phyloP scores from a whole-genome alignment of 2,888 invertebrate genomes.

The Platycnemis pennipes region DNA sequence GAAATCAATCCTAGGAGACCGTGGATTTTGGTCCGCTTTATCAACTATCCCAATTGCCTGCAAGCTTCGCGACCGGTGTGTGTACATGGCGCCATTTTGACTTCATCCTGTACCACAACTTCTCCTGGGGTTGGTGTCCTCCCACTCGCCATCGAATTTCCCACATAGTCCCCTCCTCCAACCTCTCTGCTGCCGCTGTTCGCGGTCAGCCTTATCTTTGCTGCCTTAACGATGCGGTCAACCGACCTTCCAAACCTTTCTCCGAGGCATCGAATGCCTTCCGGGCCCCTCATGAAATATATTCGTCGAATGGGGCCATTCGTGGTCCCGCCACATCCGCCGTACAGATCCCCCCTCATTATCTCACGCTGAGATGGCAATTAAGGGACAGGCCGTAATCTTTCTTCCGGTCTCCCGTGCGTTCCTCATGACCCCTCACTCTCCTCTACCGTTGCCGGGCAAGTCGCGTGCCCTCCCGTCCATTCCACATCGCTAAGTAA shows the following conservation, averaged over 20 bases:
- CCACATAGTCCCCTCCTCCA: background rate
- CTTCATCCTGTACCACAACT: background rate
- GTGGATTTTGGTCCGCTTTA: too few relatives aligned
- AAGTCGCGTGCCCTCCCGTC: background rate
- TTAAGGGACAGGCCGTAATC: conserved; percentile 15
- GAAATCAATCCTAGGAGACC: too few relatives aligned
- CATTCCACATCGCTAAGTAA: too few relatives aligned
- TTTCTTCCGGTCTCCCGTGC: background rate
- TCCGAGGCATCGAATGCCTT: conserved; percentile 31
- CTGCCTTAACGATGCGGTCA: conserved; percentile 39
- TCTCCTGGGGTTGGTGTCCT: background rate
- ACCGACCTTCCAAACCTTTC: conserved; percentile 4
- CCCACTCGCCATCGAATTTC: too few relatives aligned
- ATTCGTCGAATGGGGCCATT: conserved; percentile 31
- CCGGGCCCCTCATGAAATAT: background rate
- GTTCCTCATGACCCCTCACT: background rate
- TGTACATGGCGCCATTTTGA: background rate
- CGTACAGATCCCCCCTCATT: background rate
- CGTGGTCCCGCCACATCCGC: background rate
- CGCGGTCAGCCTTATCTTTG: conserved; percentile 36
- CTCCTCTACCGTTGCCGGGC: background rate
- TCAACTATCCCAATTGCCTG: too few relatives aligned
- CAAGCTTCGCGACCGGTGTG: background rate
- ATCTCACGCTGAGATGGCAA: conserved; percentile 35
- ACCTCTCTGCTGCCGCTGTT: background rate